Evolutionary conservation across 2,113 vertebrate genomes (phyloP).

Genomic region (Rhodinocichla rosea): DNA sequence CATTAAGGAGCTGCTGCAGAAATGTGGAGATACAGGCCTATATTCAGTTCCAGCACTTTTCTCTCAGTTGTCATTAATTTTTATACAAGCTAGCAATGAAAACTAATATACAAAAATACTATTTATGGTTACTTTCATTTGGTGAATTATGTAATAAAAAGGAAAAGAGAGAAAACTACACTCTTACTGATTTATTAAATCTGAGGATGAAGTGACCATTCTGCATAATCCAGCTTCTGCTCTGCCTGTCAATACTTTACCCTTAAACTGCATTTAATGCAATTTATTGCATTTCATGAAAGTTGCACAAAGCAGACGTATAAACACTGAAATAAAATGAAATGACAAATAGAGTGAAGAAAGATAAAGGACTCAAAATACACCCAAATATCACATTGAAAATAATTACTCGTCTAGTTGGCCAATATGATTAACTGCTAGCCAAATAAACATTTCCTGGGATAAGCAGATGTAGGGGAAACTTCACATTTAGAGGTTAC

Average conservation of each 20-base stretch:
- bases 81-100: background rate
- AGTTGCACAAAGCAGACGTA: background rate
- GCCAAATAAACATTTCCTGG: background rate
- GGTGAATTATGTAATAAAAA: background rate
- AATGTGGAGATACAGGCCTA: background rate
- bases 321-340: background rate
- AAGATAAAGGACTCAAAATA: background rate
- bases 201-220: background rate
- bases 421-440: background rate
- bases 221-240: background rate
- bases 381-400: background rate
- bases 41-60: background rate
- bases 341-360: background rate
- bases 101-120: background rate
- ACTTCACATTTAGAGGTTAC: background rate
- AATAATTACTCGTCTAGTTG: background rate
- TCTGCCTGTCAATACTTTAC: background rate
- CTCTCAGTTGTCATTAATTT: background rate
- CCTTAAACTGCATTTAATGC: background rate
- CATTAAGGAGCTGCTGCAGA: background rate
- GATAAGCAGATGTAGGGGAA: background rate
- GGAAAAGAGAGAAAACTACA: background rate
- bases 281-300: background rate
- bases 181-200: background rate
- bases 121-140: background rate